Evolutionary conservation across 2,797 vertebrate genomes (phyloP), one percentile per base, ranked within the genome.

Genomic region (Petrocephalus schoutedeni): DNA sequence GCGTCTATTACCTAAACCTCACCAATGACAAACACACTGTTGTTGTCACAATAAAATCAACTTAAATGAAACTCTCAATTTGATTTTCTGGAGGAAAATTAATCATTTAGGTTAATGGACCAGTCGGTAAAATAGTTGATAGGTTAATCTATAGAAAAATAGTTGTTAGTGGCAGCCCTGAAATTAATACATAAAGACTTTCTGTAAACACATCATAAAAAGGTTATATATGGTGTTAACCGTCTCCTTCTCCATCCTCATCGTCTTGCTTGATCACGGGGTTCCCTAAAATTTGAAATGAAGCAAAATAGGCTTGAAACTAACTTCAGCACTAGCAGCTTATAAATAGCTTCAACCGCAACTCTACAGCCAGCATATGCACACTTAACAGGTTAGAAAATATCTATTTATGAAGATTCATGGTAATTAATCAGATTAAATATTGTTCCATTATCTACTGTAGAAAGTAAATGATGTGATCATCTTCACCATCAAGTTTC

Each of bases 401-500:
- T 36, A 74, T 41, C 14, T 16, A 41, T 7, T 36, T 14, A 19
- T 74, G 67, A 41, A 41, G 67, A 16, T 36, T 74, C 32, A 16
- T 74, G 19, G 7, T 41, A 36, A 21, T 41, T 45, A 80, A 49
- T 80, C 74, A 49, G 41, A 49, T 80, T 49, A 49, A 21, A 45
- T 77, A 77, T 9, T 45, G 19, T 8, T 45, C 16, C 71, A 56
- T 51, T 56, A 57, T 36, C 53, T n/a, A 51, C n/a, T 64, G 32
- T n/a, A 61, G 56, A 16, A 87, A 49, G 54, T 3, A 45, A 82
- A 83, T 28, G 58, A 41, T 14, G 7, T 7, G 21, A 14, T 45
- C 36, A 61, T 19, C 56, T 92, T 95, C 90, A 99, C 98, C 98
- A 84, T 99, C 98, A 77, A 99, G 94, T 92, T 99, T 99, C 93